Percentiles rank a stretch among this genome's conserved stretches.
phyloP scores from a whole-genome alignment of 2,113 vertebrate species.

The Siphamia tubifer region DNA sequence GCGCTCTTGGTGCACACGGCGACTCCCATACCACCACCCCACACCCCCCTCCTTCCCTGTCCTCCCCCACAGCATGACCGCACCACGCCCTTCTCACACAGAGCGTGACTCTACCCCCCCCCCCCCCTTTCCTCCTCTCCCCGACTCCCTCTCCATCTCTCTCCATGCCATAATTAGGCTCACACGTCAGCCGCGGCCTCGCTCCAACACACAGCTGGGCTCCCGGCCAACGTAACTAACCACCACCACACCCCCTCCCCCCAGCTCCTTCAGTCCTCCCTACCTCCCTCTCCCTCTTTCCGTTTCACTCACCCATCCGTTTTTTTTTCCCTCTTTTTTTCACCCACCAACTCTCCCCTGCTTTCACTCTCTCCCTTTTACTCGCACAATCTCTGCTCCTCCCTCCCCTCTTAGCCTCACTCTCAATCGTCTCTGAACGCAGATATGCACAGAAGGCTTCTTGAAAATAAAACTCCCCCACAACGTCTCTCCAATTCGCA shows the following conservation, averaged over 20 bases:
- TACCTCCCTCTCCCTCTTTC: slow-evolving; percentile 33
- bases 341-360: slow-evolving; percentile 29
- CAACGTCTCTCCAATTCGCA: slow-evolving; percentile 19
- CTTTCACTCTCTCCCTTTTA: neutral
- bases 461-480: slow-evolving; percentile 71
- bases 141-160: slow-evolving; percentile 45
- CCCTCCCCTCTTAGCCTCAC: slow-evolving; percentile 37
- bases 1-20: slow-evolving; percentile 3
- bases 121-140: neutral
- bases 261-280: no score
- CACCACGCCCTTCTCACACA: slow-evolving; percentile 73
- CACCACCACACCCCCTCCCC: slow-evolving; percentile 1
- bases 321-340: neutral
- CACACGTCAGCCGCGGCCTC: slow-evolving; percentile 72
- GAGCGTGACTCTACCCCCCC: slow-evolving; percentile 54
- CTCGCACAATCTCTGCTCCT: slow-evolving; percentile 52
- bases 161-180: slow-evolving; percentile 77
- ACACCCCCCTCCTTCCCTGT: neutral
- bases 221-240: slow-evolving; percentile 67
- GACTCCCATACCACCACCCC: neutral
- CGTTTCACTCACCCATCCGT: slow-evolving; percentile 58
- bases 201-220: slow-evolving; percentile 77
- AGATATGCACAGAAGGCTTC: slow-evolving; percentile 74
- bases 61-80: slow-evolving; percentile 66
- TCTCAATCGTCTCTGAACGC: slow-evolving; percentile 47